Evolutionary conservation across 2,797 vertebrate species (phyloP), one percentile per base, ranked within the genome.

Genomic region (Crenuchus spilurus): DNA sequence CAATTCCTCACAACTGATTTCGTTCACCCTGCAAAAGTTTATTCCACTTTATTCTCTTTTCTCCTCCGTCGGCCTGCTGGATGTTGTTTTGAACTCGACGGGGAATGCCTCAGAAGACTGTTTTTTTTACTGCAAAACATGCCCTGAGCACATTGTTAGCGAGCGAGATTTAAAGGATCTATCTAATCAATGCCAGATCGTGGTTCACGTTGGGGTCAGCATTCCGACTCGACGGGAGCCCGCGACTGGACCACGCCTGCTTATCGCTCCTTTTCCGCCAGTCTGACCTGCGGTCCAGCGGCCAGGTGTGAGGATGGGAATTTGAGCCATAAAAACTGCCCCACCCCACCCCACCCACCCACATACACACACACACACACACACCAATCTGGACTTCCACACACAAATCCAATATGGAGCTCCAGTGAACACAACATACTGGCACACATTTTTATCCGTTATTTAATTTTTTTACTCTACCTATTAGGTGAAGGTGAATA

Each of bases 91-190:
- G 84, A 87, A 84, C 82, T 84, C 84, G 22, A 82, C 77, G 48
- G 85, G 85, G 85, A 82, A 84, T 80, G 85, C 80, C 74, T 80
- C 66, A 77, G 81, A 87, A 83, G 72, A 76, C 73, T 75, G 49
- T 82, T 83, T 77, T 83, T 77, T 86, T 87, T 84, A 84, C 77
- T 83, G 83, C 78, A 72, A 77, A 84, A 85, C 82, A 84, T 85
- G 83, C 84, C 83, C 73, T 73, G 72, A 83, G 86, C 84, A 86
- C 82, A 83, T 84, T 87, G 83, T 87, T 87, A 87, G 82, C 48
- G 74, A 84, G 79, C 73, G 81, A 85, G 83, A 86, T 85, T 86
- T 87, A 86, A 87, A 84, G 74, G 74, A 77, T 80, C 76, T 46
- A 64, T 74, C 74, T 84, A 87, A 87, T 87, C 83, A 85, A 81